Conservation (phyloP, 2,888 invertebrate species). For the Xylophagus ater region DNA sequence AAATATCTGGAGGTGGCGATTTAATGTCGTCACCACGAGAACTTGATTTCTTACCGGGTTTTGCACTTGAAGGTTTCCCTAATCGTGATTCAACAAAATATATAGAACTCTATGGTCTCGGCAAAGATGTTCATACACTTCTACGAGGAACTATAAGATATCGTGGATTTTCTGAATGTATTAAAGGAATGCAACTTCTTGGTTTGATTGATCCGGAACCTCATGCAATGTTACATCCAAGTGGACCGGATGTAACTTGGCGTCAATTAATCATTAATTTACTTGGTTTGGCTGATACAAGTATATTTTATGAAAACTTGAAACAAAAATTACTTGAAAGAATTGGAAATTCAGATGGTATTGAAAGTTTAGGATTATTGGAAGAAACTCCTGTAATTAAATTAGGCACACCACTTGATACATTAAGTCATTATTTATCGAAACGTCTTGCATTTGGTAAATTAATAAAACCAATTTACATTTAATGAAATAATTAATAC, state of each 20-base stretch:
- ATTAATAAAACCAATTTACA: constrained; percentile 14
- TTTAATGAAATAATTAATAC: background rate
- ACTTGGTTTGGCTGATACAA: constrained; percentile 68
- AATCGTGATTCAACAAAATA: constrained; percentile 93
- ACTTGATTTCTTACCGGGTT: constrained; percentile 89
- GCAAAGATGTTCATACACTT: constrained; percentile 72
- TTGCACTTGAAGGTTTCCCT: constrained; percentile 91
- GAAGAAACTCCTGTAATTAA: constrained; percentile 74
- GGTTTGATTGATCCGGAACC: constrained; percentile 79
- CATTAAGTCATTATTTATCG: constrained; percentile 78
- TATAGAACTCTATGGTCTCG: constrained; percentile 74
- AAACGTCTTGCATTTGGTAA: constrained; percentile 67
- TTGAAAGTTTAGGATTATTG: constrained; percentile 81
- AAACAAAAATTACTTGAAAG: constrained; percentile 71
- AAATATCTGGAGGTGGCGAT: constrained; percentile 80
- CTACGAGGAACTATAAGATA: constrained; percentile 90
- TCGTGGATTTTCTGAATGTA: constrained; percentile 79
- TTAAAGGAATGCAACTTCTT: constrained; percentile 74
- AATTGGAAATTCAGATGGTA: constrained; percentile 61
- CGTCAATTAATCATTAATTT: constrained; percentile 76
- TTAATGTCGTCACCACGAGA: constrained; percentile 71
- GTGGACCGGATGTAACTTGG: constrained; percentile 96
- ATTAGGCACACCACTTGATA: constrained; percentile 79
- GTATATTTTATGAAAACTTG: constrained; percentile 89
- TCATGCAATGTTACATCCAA: constrained; percentile 83